Base-by-base conservation (phyloP, 2,113 vertebrate species). In the Anguilla japonica region DNA sequence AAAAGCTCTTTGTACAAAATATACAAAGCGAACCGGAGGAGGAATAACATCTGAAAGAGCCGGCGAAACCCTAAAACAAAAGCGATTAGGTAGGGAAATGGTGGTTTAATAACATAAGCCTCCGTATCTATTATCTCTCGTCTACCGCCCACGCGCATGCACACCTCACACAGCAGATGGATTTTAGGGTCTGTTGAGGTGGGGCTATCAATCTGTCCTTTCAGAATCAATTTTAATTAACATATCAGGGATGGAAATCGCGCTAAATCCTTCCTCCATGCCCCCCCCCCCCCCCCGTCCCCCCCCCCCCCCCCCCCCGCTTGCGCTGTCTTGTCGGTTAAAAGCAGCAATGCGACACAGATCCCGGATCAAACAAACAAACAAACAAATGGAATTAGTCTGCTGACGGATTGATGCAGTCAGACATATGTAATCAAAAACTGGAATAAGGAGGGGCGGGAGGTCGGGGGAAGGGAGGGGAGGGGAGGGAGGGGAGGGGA, bases 171-270 rank as follows among this genome's bases (percentile, higher is more conserved):
- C 92, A 93, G 89, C 93, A 94, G 92, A 95, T 93, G 92, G 91
- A 91, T 87, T 95, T 92, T 89, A 90, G 91, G 92, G 89, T 92
- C 91, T 92, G 93, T 89, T 91, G 89, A 92, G 93, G 91, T 92
- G 86, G 90, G 89, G 91, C 89, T 92, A 91, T 88, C 90, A 87
- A 91, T 92, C 79, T 89, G 89, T 91, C 41, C 82, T 93, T 93
- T 92, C 81, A 91, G 92, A 94, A 93, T 93, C 93, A 91, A 91
- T 91, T 93, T 94, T 94, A 94, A 95, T 95, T 93, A 94, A 95
- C 92, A 93, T 94, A 94, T 94, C 92, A 92, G 92, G 91, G 92
- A 89, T 91, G 83, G 91, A 93, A 94, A 91, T 86, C 79, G 91
- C 91, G 92, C 92, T 94, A 93, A 94, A 93, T 87, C 92, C 88